Evolutionary conservation across 2,113 vertebrate genomes (phyloP).

Genomic region (Tragelaphus imberbis): DNA sequence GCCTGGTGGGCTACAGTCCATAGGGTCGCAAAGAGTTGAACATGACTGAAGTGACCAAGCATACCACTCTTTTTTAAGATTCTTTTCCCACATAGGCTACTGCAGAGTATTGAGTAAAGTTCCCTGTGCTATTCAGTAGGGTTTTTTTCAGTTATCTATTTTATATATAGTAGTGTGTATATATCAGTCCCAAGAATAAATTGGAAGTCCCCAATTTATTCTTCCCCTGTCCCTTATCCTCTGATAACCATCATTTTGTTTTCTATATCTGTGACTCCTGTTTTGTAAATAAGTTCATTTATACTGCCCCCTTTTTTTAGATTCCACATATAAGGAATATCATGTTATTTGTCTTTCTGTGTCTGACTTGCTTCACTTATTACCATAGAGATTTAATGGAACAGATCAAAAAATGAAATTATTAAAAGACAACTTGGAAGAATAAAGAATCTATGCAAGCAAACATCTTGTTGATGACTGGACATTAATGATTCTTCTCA

Average conservation of each 20-base stretch:
- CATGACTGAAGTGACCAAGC: neutral
- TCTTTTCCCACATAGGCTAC: neutral
- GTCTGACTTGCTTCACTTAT: neutral
- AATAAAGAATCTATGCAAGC: neutral
- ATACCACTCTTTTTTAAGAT: neutral
- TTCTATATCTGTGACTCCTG: neutral
- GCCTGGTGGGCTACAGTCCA: neutral
- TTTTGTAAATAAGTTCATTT: neutral
- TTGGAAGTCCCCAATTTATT: neutral
- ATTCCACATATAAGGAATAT: neutral
- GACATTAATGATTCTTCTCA: neutral
- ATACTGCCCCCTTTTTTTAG: neutral
- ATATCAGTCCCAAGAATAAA: neutral
- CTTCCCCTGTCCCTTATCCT: neutral
- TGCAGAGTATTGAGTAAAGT: neutral
- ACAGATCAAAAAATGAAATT: neutral
- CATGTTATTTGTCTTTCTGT: neutral
- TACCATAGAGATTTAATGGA: neutral
- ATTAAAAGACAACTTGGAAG: neutral
- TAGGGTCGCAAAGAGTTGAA: neutral
- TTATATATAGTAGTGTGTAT: neutral
- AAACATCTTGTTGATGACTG: neutral
- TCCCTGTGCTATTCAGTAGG: neutral
- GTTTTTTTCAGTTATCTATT: neutral
- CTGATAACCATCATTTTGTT: neutral